phyloP scores from a whole-genome alignment of 2,797 vertebrate species.

The Gallinago nigripennis region DNA sequence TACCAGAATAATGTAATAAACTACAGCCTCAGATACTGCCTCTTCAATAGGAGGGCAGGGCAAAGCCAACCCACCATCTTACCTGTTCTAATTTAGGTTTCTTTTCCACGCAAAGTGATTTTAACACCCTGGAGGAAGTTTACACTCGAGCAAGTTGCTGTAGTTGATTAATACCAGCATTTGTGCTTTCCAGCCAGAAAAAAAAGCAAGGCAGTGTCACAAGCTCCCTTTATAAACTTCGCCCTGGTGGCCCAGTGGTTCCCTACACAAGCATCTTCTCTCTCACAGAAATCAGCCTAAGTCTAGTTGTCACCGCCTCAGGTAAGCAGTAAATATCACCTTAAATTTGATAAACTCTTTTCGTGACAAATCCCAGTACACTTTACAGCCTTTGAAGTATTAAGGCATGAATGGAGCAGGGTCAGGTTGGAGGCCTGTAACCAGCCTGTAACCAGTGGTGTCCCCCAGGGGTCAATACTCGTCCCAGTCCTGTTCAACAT shows the following conservation, averaged over 20 bases:
- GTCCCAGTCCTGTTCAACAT: too few relatives aligned
- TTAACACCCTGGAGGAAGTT: background rate
- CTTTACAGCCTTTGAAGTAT: background rate
- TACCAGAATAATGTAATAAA: background rate
- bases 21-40: background rate
- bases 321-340: background rate
- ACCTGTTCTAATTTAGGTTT: background rate
- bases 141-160: background rate
- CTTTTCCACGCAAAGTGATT: background rate
- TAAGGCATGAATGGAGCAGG: background rate
- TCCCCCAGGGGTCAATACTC: too few relatives aligned
- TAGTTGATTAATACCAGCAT: background rate
- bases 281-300: background rate
- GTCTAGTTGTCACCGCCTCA: background rate
- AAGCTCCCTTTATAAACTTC: background rate
- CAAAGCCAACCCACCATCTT: background rate
- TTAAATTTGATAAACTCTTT: background rate
- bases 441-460: too few relatives aligned
- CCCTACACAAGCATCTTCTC: background rate
- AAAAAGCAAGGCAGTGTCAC: background rate
- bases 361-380: background rate
- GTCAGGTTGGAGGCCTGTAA: too few relatives aligned
- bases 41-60: background rate
- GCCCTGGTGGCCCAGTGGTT: fast-evolving
- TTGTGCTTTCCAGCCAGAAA: background rate